Base-by-base conservation (phyloP, 2,888 invertebrate genomes). In the Drosophila quasianomalipes region DNA sequence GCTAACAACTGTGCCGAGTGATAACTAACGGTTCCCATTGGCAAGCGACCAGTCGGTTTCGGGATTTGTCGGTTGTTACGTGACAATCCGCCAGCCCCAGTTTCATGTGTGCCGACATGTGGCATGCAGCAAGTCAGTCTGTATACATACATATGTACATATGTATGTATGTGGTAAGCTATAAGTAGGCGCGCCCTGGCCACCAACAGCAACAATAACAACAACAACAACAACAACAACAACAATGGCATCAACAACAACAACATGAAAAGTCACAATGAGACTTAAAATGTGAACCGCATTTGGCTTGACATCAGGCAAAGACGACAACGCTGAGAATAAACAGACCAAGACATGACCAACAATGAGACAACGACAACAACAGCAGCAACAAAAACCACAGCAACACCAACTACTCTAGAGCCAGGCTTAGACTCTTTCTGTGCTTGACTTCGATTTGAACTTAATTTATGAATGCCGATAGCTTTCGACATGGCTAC, bases 31-130 rank as follows among this genome's bases (percentile, higher is more conserved):
- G 75, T 69, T 62, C 60, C 39, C 57, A 57, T 41, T 41, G 65
- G 28, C 30, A 57, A 58, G 52, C 57, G 55, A 7, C n/a, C 12
- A 35, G 53, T 12, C 28, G 52, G 35, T 61, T 58, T 63, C 60
- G 63, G 70, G 62, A 70, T 65, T 47, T 65, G 70, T 30, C 72
- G 31, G 58, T 57, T 77, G 74, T 75, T 76, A 75, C 60, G 72
- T 74, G 77, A 74, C 77, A 77, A 77, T 74, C 54, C 70, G 61
- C 67, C 72, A 55, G 62, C 12, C 67, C 67, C 72, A 76, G 69
- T 78, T 78, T 79, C 66, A 74, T 79, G 74, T 79, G 70, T 78
- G 74, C 78, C 75, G 59, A 74, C 73, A 79, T 80, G 79, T 65
- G 76, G 59, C 63, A 74, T 63, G 57, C 28, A 28, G 44, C 33